Base-by-base conservation (phyloP, 2,113 vertebrate genomes). In the Xyrauchen texanus region DNA sequence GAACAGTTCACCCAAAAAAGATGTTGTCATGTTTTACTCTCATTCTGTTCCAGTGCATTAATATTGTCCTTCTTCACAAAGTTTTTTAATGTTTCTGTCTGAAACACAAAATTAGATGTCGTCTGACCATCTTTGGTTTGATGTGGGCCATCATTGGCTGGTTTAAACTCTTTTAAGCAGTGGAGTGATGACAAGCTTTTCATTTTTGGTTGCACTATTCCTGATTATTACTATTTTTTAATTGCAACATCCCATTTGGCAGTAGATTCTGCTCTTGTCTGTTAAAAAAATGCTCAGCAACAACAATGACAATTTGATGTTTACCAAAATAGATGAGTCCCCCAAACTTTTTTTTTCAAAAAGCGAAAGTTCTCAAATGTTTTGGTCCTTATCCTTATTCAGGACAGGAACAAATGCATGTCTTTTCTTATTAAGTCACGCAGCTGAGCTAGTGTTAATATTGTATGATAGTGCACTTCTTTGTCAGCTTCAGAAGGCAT, bases 391-490 rank as follows among this genome's bases (percentile, higher is more conserved):
- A 21, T 63, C 8, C 13, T 71, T 9, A 6, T 62, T 58, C 9
- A 73, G 52, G 8, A 4, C 9, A 11, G 4, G 52, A 53, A 53
- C 55, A 58, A n/a, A 3, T 13, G 5, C 55, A 58, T 13, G 58
- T 74, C 71, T 63, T 74, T 49, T 49, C 71, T 63, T 7, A 63
- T 74, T 45, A 34, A 3, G 7, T 16, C 44, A 8, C 4, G 0
- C 58, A 3, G 57, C 58, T 51, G 46, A 62, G 60, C 60, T 52
- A 21, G 15, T 74, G 58, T 74, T 74, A 74, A 74, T 74, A 63
- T 63, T 74, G 72, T 63, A 74, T 69, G 66, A 52, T 60, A 34
- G 66, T 69, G 65, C 51, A 62, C 55, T 52, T 69, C 46, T 42
- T 6, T 62, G 55, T 42, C 45, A 42, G 51, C 47, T 12, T 52